These are phyloP conservation scores for Laspeyria flexula DNA, from an alignment of 2,888 invertebrate genomes.

Conservation along the genomic window DNA sequence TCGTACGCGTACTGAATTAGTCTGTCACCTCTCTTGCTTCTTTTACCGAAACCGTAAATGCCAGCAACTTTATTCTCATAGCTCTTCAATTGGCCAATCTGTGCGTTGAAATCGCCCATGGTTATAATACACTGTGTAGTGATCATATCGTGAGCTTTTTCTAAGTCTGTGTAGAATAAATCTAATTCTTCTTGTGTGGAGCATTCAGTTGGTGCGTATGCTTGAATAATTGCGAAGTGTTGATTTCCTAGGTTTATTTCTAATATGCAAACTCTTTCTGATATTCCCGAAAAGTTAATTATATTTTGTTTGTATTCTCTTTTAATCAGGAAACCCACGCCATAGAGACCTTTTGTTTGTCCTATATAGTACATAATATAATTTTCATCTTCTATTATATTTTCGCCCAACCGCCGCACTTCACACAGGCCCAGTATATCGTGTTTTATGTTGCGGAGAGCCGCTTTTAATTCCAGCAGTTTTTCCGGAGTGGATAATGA, in stretches of 20 bases:
- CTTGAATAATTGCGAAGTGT: conserved; percentile 2
- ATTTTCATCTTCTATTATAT: background rate
- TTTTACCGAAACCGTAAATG: background rate
- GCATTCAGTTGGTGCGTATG: conserved; percentile 5
- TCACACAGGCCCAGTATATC: background rate
- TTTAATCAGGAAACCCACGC: conserved; percentile 1
- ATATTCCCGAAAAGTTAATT: conserved; percentile 2
- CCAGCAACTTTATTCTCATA: background rate
- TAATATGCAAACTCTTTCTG: background rate
- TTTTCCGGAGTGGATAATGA: background rate
- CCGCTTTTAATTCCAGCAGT: background rate
- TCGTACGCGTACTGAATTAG: conserved; percentile 7
- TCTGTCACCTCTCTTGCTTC: conserved; percentile 2
- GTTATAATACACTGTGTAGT: conserved; percentile 1
- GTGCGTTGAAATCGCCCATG: conserved; percentile 7
- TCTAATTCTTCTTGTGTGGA: conserved; percentile 8
- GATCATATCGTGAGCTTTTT: conserved; percentile 7
- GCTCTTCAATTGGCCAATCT: background rate
- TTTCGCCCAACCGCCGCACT: no score
- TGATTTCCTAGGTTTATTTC: background rate
- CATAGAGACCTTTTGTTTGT: background rate
- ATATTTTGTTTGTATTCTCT: conserved; percentile 1
- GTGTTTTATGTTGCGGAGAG: background rate
- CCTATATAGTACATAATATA: background rate
- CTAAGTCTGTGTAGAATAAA: conserved; percentile 8